phyloP scores from a whole-genome alignment of 1,140 invertebrate species.

The Lordiphosa collinella region DNA sequence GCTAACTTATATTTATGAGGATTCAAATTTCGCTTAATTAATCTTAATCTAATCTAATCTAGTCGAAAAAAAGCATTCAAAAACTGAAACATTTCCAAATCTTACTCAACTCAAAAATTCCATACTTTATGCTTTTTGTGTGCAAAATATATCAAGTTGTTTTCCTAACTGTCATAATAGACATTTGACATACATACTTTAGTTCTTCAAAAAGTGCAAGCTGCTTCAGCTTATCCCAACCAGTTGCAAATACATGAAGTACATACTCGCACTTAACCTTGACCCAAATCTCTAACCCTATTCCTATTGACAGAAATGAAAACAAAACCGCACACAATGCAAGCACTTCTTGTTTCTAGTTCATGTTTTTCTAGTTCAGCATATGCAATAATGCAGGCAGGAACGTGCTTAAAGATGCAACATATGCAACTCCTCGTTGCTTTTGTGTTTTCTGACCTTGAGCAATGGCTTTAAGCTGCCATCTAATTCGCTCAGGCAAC shows the following conservation, averaged over 20 bases:
- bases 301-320: neutral
- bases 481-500: slow-evolving; percentile 16
- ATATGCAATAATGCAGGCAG: slow-evolving; percentile 11
- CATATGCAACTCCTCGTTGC: slow-evolving; percentile 27
- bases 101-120: too few species aligned
- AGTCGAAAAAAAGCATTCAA: too few species aligned
- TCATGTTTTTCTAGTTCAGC: slow-evolving; percentile 41
- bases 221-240: slow-evolving; percentile 3
- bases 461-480: slow-evolving; percentile 37
- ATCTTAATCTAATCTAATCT: too few species aligned
- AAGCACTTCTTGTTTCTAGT: slow-evolving; percentile 9
- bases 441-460: slow-evolving; percentile 42
- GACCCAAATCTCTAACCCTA: slow-evolving; percentile 54
- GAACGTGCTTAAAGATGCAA: slow-evolving; percentile 46
- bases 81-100: too few species aligned
- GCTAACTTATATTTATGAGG: too few species aligned
- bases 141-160: too few species aligned
- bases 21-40: too few species aligned
- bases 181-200: slow-evolving; percentile 49
- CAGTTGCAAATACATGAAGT: slow-evolving; percentile 21
- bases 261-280: slow-evolving; percentile 47
- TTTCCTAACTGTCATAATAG: slow-evolving; percentile 7
- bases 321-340: slow-evolving; percentile 19
- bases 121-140: neutral
- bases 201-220: slow-evolving; percentile 1